phyloP scores from a whole-genome alignment of 1,140 invertebrate genomes.

The Zaprionus kolodkinae region DNA sequence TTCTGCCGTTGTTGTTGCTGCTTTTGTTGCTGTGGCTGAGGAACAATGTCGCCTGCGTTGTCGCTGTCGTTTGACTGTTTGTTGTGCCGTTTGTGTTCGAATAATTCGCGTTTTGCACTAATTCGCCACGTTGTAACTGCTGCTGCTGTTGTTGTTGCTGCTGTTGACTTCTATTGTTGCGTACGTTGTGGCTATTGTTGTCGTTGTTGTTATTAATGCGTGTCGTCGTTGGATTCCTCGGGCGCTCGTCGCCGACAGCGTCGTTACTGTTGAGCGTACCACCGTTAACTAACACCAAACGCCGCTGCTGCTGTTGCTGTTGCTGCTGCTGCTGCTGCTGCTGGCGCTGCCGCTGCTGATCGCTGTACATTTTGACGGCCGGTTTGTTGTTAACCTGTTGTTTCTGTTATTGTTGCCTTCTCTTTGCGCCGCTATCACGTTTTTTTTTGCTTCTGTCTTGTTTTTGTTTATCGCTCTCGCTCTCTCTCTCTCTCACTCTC shows the following conservation, averaged over 20 bases:
- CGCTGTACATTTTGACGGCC: conserved; percentile 9
- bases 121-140: conserved; percentile 54
- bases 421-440: conserved; percentile 37
- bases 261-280: conserved; percentile 75
- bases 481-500: conserved; percentile 22
- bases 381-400: conserved; percentile 17
- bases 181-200: conserved; percentile 1
- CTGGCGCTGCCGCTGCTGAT: conserved; percentile 17
- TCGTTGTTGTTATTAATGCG: conserved; percentile 29
- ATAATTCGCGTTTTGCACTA: conserved; percentile 75
- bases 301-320: conserved; percentile 46
- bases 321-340: conserved; percentile 11
- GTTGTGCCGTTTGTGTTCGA: conserved; percentile 52
- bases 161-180: conserved; percentile 47
- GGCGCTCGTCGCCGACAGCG: conserved; percentile 53
- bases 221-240: conserved; percentile 42
- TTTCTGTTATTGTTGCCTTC: conserved; percentile 24
- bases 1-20: conserved; percentile 48
- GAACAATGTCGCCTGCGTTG: conserved; percentile 70
- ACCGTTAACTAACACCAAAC: conserved; percentile 74
- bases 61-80: conserved; percentile 56
- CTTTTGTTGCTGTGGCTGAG: conserved; percentile 66
- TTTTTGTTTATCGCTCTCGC: conserved; percentile 43
- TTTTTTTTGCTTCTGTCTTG: conserved; percentile 28
- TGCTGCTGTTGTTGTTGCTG: conserved; percentile 18